phyloP scores from a whole-genome alignment of 2,888 invertebrate species.

The Camponotus fellah region DNA sequence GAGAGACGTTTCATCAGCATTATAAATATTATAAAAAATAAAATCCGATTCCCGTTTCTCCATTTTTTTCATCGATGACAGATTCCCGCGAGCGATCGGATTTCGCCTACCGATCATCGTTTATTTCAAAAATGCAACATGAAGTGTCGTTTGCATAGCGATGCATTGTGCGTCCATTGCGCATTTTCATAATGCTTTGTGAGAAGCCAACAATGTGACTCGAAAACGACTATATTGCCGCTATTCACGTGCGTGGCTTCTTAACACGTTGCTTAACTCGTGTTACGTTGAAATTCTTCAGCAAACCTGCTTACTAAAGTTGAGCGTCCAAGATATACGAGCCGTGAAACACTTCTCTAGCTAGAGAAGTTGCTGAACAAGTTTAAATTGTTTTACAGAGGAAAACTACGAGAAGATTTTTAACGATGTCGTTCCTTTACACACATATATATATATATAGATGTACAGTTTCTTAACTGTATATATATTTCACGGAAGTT shows the following conservation, averaged over 20 bases:
- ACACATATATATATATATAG: neutral
- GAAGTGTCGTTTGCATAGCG: constrained; percentile 33
- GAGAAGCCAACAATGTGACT: neutral
- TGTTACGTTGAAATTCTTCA: constrained; percentile 18
- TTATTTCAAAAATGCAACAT: constrained; percentile 34
- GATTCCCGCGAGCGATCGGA: constrained; percentile 65
- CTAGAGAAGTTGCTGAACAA: constrained; percentile 7
- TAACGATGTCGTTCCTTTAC: neutral
- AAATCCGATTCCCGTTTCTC: constrained; percentile 44
- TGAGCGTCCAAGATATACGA: neutral
- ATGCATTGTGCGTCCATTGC: neutral
- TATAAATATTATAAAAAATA: constrained; percentile 44
- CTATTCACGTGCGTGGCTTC: constrained; percentile 1
- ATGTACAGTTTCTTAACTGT: neutral
- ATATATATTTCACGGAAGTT: neutral
- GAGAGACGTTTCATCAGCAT: constrained; percentile 24
- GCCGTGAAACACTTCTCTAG: neutral
- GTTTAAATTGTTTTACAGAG: constrained; percentile 25
- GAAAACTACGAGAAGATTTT: constrained; percentile 18
- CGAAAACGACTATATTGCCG: neutral
- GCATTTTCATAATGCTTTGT: constrained; percentile 14
- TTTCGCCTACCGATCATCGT: constrained; percentile 57
- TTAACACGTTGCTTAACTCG: constrained; percentile 1
- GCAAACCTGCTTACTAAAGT: constrained; percentile 13
- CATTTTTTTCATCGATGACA: constrained; percentile 52